Evolutionary conservation across 1,140 invertebrate genomes (phyloP), one percentile per base, ranked within the genome.

Genomic region (Drosophila azteca): DNA sequence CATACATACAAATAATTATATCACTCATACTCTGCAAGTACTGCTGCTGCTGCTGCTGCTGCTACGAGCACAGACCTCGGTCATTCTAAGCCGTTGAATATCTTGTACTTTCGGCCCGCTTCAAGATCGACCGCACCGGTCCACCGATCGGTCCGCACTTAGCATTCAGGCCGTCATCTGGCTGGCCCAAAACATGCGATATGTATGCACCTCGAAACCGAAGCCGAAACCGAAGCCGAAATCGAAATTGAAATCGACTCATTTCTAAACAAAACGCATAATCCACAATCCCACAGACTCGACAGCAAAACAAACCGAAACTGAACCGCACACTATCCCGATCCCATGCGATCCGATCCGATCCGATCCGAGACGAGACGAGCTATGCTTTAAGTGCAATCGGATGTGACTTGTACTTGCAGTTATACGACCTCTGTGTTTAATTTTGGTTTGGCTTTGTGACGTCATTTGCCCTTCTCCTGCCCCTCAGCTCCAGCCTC

Each of bases 211-310:
- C 63, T 55, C 50, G 69, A 54, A 54, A 49, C 49, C 48, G 15
- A 35, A 66, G 51, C 22, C 15, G 44, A 58, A 66, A 13, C 22
- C 20, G 41, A 29, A 24, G 44, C 26, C 41, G 41, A 29, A n/a
- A n/a, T n/a, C n/a, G n/a, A n/a, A n/a, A n/a, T n/a, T n/a, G n/a
- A n/a, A 20, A 13, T 44, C 24, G 39, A 22, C 64, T 78, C 45
- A 83, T 83, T 82, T 78, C 64, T 54, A 82, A 83, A 44, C 79
- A 61, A 64, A 61, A 59, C 79, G 74, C 74, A 82, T 79, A 55
- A 7, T 35, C 44, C 26, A 58, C 24, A 46, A 20, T 29, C 22
- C 39, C 44, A 46, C 39, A 39, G 20, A 55, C 13, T 26, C 5
- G 35, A 26, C 29, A 6, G 9, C 26, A 17, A 57, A 45, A 17